A percentile compares a stretch with the other conserved stretches of the same genome.
Conservation (phyloP, 2,888 invertebrate species). For the Hipparchia sbordonii region DNA sequence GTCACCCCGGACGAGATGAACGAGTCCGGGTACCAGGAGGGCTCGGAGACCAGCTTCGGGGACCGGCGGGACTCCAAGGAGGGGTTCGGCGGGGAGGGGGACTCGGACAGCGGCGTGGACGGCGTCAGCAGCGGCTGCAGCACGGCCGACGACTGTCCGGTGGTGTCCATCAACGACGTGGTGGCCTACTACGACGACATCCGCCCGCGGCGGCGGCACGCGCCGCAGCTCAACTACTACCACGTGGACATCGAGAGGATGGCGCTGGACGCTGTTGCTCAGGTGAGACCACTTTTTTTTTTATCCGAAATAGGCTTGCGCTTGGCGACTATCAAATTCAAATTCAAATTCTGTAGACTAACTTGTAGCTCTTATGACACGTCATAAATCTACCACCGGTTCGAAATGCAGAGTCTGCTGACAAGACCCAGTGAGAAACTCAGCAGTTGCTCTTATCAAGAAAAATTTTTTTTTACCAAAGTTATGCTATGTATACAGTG, state of each 20-base stretch:
- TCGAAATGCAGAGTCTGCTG: no score
- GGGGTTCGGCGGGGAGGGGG: conserved; percentile 73
- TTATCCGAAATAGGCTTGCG: no score
- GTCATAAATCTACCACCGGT: no score
- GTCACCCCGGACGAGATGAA: conserved; percentile 76
- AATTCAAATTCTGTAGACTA: no score
- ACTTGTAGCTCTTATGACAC: no score
- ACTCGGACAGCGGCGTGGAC: conserved; percentile 82
- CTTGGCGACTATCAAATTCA: no score
- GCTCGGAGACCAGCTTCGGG: conserved; percentile 74
- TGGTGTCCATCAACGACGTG: conserved; percentile 79
- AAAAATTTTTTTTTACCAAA: no score
- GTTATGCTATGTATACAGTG: no score
- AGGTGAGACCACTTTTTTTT: conserved; percentile 55
- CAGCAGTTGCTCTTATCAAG: no score
- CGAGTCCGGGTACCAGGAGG: conserved; percentile 76
- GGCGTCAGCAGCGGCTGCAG: conserved; percentile 84
- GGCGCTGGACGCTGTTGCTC: conserved; percentile 66
- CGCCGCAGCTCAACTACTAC: conserved; percentile 77
- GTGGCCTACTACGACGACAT: conserved; percentile 78
- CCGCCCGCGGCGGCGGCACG: conserved; percentile 68
- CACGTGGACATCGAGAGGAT: conserved; percentile 74
- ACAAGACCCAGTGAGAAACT: no score
- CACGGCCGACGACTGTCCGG: conserved; percentile 81
- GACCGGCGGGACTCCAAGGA: conserved; percentile 75